Conservation (phyloP, 92 coral and sea anemone species). For the Phenganax marumi region DNA sequence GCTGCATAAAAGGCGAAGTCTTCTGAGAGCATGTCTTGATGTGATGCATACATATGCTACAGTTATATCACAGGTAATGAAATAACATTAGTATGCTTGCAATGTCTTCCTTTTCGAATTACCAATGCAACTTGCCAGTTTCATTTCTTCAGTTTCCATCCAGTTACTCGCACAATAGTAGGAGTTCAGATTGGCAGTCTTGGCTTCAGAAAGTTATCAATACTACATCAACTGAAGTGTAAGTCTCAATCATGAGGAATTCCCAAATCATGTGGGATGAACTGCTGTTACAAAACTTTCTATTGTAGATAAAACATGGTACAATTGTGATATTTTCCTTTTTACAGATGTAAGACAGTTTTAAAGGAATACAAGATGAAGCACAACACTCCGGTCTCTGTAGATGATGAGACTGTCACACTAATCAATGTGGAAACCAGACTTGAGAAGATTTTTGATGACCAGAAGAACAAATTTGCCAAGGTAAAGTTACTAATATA, state of each 20-base stretch:
- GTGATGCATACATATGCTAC: constrained; percentile 92
- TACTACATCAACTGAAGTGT: constrained; percentile 80
- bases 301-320: background rate
- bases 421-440: constrained; percentile 94
- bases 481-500: constrained; percentile 62
- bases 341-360: constrained; percentile 69
- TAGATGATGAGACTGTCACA: constrained; percentile 75
- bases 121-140: background rate
- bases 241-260: constrained; percentile 6
- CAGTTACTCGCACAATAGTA: constrained; percentile 75
- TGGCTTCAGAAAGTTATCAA: constrained; percentile 75
- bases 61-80: constrained; percentile 75
- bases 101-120: background rate
- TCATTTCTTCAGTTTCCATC: constrained; percentile 69
- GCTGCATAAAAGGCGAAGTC: constrained; percentile 81
- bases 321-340: background rate
- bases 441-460: constrained; percentile 86
- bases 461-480: constrained; percentile 88
- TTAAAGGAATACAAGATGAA: constrained; percentile 61
- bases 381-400: constrained; percentile 67
- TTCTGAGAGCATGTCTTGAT: constrained; percentile 82
- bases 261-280: too few species aligned
- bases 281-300: too few species aligned
- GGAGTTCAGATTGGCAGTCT: constrained; percentile 86
- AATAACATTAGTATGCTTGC: too few species aligned